phyloP scores from a whole-genome alignment of 2,888 invertebrate species.

The Coenonympha arcania region DNA sequence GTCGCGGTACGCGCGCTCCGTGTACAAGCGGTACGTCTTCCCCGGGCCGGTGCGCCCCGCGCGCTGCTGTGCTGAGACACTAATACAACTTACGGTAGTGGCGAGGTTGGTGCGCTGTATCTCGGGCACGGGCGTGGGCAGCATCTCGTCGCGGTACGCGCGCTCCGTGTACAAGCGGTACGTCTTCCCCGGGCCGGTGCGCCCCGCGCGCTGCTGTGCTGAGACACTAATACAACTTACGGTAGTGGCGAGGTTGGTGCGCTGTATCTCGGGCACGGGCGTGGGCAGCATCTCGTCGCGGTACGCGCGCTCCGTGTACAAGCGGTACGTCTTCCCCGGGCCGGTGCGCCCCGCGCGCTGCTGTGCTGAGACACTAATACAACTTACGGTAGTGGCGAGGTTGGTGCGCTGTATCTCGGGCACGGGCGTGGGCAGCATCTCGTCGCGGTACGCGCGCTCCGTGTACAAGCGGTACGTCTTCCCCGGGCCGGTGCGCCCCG shows the following conservation, averaged over 20 bases:
- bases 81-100: too few species aligned
- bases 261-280: conserved; percentile 98
- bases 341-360: conserved; percentile 98
- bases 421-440: conserved; percentile 98
- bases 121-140: conserved; percentile 98
- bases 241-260: conserved; percentile 97
- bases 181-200: conserved; percentile 98
- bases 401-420: conserved; percentile 99
- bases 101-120: conserved; percentile 99
- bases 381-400: conserved; percentile 94
- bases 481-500: conserved; percentile 97
- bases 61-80: conserved; percentile 93
- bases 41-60: conserved; percentile 98
- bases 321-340: conserved; percentile 96
- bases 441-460: conserved; percentile 97
- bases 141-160: conserved; percentile 98
- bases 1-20: conserved; percentile 97
- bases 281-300: conserved; percentile 99
- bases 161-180: conserved; percentile 98
- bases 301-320: conserved; percentile 98
- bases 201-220: conserved; percentile 96
- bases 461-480: conserved; percentile 98
- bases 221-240: too few species aligned
- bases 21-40: conserved; percentile 96
- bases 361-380: conserved; percentile 91